Percentiles rank a stretch among this genome's conserved stretches.
phyloP scores from a whole-genome alignment of 2,888 invertebrate genomes.

The Dorcus hopei region DNA sequence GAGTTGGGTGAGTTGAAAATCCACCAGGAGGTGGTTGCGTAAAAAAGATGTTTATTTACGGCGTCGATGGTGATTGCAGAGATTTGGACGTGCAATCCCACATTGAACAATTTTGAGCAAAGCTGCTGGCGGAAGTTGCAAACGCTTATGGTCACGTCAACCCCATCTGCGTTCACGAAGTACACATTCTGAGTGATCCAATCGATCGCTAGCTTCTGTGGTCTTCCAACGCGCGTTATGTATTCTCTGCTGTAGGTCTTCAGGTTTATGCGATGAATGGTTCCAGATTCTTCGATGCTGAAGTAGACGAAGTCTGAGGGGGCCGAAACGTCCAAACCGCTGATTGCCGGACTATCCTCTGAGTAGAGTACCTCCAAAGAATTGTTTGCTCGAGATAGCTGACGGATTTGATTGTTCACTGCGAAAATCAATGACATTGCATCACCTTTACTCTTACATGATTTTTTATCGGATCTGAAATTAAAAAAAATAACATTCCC shows the following conservation, averaged over 20 bases:
- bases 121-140: slow-evolving; percentile 40
- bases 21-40: slow-evolving; percentile 51
- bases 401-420: slow-evolving; percentile 56
- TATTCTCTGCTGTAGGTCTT: slow-evolving; percentile 41
- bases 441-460: slow-evolving; percentile 65
- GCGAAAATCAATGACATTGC: slow-evolving; percentile 56
- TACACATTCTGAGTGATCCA: slow-evolving; percentile 74
- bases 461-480: slow-evolving; percentile 57
- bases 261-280: slow-evolving; percentile 47
- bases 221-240: slow-evolving; percentile 50
- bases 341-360: slow-evolving; percentile 50
- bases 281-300: slow-evolving; percentile 47
- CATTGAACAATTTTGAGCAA: slow-evolving; percentile 37
- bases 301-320: slow-evolving; percentile 52
- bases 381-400: slow-evolving; percentile 46
- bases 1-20: slow-evolving; percentile 50
- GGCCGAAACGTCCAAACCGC: slow-evolving; percentile 56
- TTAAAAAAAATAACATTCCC: not conserved
- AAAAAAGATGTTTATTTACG: slow-evolving; percentile 57
- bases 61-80: slow-evolving; percentile 65
- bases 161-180: slow-evolving; percentile 51
- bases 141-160: slow-evolving; percentile 37
- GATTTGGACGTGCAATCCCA: slow-evolving; percentile 53
- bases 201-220: slow-evolving; percentile 63
- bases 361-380: slow-evolving; percentile 45